Evolutionary conservation across 2,888 invertebrate genomes (phyloP), one percentile per base, ranked within the genome.

Genomic region (Amphimallon solstitiale): DNA sequence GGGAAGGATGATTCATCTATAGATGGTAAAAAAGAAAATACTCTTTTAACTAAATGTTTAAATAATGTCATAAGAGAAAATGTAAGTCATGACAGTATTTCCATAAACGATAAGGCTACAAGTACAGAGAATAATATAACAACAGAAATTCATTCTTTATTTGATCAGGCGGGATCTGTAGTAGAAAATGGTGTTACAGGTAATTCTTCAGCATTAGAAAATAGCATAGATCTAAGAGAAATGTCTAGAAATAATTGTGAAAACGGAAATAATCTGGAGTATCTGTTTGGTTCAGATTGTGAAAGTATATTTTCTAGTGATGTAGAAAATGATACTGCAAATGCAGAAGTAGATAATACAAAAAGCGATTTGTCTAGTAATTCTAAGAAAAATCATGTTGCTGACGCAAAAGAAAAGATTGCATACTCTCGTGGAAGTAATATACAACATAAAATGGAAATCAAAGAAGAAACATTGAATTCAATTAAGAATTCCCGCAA

Each of bases 221-320:
- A 5, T 29, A 29, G 9, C 9, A 29, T 29, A 1, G 9, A 29
- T 29, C 29, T 29, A 29, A 29, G 1, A 9, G 29, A 29, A 9
- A 49, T 1, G 2, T 12, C 2, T 19, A 23, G 12, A n/a, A 10
- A 49, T 1, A 23, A n/a, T 12, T 29, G 1, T 23, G 29, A 23
- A 12, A 23, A 21, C 2, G 4, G 6, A 29, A 2, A 45, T 45
- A 45, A 17, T 17, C 9, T 19, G n/a, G 3, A 17, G 15, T 15
- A 59, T 29, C 14, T 59, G 7, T 59, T 59, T 43, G 56, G 43
- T 45, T 59, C 56, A 29, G 45, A 45, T 29, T 59, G 56, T 43
- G 56, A 59, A 43, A 43, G 29, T 15, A 17, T 45, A 59, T 59
- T 15, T 43, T 43, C 56, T 15, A 29, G 34, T 21, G 56, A 21